A percentile compares a stretch with the other conserved stretches of the same genome.
Evolutionary conservation across 2,888 invertebrate species (phyloP).

Genomic region (Dynastes maya): DNA sequence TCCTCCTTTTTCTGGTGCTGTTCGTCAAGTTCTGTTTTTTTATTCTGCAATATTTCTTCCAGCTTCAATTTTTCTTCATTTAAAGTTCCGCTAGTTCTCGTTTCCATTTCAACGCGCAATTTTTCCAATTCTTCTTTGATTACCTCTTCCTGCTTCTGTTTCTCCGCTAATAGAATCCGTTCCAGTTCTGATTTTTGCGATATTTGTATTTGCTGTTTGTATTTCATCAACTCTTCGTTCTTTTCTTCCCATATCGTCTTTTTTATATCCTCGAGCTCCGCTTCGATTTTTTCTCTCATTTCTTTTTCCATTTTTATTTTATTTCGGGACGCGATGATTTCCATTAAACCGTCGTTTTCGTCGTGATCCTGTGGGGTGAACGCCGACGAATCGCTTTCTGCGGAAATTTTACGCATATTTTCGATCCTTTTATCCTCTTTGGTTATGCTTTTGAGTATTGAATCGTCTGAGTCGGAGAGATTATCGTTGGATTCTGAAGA

Average conservation of each 20-base stretch:
- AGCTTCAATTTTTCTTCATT: constrained; percentile 66
- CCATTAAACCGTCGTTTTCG: constrained; percentile 37
- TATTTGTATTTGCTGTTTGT: constrained; percentile 66
- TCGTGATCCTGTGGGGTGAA: constrained; percentile 24
- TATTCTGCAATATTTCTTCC: constrained; percentile 71
- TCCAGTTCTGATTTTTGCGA: constrained; percentile 72
- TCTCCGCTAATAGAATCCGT: constrained; percentile 70
- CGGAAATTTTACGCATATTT: constrained; percentile 24
- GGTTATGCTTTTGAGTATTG: constrained; percentile 67
- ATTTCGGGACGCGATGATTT: constrained; percentile 47
- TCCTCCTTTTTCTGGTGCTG: constrained; percentile 62
- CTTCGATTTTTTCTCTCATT: constrained; percentile 67
- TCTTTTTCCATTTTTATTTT: constrained; percentile 54
- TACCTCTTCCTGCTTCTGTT: constrained; percentile 63
- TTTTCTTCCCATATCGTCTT: constrained; percentile 64
- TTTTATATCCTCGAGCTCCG: constrained; percentile 71
- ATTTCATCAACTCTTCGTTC: constrained; percentile 67
- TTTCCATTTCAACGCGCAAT: constrained; percentile 72
- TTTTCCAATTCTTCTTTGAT: constrained; percentile 70
- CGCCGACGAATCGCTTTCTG: constrained; percentile 17
- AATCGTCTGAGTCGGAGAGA: constrained; percentile 71
- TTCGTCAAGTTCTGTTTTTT: constrained; percentile 67
- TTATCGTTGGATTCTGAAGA: constrained; percentile 67
- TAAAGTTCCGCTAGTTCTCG: constrained; percentile 66
- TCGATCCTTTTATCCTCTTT: constrained; percentile 56